These are phyloP conservation scores for Agrypnus murinus DNA, from an alignment of 2,888 invertebrate species.

Conservation along the genomic window DNA sequence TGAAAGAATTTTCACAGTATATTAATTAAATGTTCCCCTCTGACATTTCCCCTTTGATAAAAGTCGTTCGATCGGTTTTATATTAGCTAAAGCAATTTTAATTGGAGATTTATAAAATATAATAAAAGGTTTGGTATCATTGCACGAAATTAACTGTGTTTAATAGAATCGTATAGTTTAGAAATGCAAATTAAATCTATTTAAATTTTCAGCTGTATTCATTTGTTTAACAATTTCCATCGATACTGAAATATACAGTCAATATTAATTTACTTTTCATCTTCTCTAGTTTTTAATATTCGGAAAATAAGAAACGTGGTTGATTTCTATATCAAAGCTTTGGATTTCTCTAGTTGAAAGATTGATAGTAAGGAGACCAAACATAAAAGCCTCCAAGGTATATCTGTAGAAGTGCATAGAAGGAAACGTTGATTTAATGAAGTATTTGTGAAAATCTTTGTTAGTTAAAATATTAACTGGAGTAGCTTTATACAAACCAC, in stretches of 20 bases:
- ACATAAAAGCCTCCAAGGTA: not conserved
- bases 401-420: too few relatives aligned
- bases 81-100: too few relatives aligned
- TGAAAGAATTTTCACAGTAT: too few relatives aligned
- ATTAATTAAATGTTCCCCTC: too few relatives aligned
- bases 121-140: too few relatives aligned
- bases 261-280: constrained; percentile 13
- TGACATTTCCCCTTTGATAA: too few relatives aligned
- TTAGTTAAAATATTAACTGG: not conserved
- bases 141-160: too few relatives aligned
- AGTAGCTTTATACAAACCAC: constrained; percentile 36
- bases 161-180: not conserved
- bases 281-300: not conserved
- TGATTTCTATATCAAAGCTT: not conserved
- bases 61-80: too few relatives aligned
- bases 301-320: not conserved
- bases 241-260: constrained; percentile 1
- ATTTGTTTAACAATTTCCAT: constrained; percentile 15
- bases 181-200: constrained; percentile 31
- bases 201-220: constrained; percentile 31
- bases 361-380: not conserved
- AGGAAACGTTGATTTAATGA: not conserved
- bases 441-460: not conserved
- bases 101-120: too few relatives aligned
- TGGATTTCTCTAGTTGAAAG: not conserved